phyloP scores from a whole-genome alignment of 2,797 vertebrate genomes.

The Ctenochaetus hawaiiensis region DNA sequence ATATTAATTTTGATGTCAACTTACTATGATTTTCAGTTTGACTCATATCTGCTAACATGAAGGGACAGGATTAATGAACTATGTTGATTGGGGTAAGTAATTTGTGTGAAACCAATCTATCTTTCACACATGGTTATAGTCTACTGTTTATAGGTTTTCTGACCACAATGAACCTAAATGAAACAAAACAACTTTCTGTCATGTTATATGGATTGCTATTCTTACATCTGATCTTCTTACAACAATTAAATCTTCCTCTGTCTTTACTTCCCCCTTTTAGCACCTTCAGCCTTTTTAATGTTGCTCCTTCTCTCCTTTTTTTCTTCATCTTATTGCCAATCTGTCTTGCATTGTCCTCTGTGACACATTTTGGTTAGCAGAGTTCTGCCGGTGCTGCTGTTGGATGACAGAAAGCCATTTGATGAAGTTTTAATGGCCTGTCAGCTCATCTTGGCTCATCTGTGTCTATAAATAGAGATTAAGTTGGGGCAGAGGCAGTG shows the following conservation, averaged over 20 bases:
- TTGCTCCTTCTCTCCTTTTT: background rate
- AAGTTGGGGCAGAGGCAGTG: constrained; percentile 23
- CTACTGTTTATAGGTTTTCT: background rate
- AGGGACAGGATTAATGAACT: too few species aligned
- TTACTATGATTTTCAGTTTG: too few species aligned
- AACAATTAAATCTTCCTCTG: background rate
- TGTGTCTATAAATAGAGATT: constrained; percentile 70
- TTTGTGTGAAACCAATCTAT: background rate
- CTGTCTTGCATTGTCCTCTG: too few species aligned
- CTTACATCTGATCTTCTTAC: too few species aligned
- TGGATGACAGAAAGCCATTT: constrained; percentile 53
- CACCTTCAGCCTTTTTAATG: background rate
- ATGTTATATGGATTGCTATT: too few species aligned
- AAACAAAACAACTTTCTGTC: too few species aligned
- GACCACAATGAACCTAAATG: background rate
- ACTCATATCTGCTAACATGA: too few species aligned
- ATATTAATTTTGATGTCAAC: too few species aligned
- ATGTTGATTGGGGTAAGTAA: too few species aligned
- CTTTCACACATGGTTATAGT: background rate
- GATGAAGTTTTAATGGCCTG: constrained; percentile 68
- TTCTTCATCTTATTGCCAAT: too few species aligned
- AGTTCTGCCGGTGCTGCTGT: background rate
- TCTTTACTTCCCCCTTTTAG: background rate
- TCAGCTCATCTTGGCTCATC: constrained; percentile 28
- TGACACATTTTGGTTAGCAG: background rate